A percentile compares a stretch with the other conserved stretches of the same genome.
Conservation (phyloP, 2,888 invertebrate genomes). For the Trichogramma evanescens region DNA sequence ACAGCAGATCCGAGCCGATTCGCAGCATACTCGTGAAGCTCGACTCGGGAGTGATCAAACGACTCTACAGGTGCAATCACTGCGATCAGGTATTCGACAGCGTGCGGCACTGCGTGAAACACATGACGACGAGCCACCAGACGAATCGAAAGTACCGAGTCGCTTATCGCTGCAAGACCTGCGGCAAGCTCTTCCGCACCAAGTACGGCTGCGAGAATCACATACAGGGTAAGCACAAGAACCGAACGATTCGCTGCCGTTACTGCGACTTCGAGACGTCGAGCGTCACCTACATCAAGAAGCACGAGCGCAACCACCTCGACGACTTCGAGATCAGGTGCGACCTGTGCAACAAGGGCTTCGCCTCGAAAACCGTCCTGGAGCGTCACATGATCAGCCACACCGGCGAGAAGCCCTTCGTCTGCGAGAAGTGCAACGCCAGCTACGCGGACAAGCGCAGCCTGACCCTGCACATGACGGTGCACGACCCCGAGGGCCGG, state of each 20-base stretch:
- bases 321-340: slow-evolving; percentile 50
- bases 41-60: slow-evolving; percentile 10
- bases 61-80: slow-evolving; percentile 14
- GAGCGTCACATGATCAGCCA: slow-evolving; percentile 48
- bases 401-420: slow-evolving; percentile 46
- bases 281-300: slow-evolving; percentile 17
- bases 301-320: slow-evolving; percentile 47
- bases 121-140: slow-evolving; percentile 12
- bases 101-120: slow-evolving; percentile 12
- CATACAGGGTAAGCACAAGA: slow-evolving; percentile 18
- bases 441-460: slow-evolving; percentile 52
- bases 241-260: slow-evolving; percentile 8
- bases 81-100: slow-evolving; percentile 16
- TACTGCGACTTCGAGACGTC: slow-evolving; percentile 17
- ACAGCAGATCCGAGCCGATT: slow-evolving; percentile 5
- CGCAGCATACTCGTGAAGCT: slow-evolving; percentile 17
- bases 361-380: slow-evolving; percentile 50
- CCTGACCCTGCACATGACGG: slow-evolving; percentile 52
- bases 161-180: slow-evolving; percentile 21
- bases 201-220: slow-evolving; percentile 22
- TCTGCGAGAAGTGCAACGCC: slow-evolving; percentile 49
- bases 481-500: slow-evolving; percentile 44
- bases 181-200: slow-evolving; percentile 18
- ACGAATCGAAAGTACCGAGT: slow-evolving; percentile 14
- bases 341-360: slow-evolving; percentile 50